Conservation (phyloP, 2,113 vertebrate species). For the Aspiorhynchus laticeps region DNA sequence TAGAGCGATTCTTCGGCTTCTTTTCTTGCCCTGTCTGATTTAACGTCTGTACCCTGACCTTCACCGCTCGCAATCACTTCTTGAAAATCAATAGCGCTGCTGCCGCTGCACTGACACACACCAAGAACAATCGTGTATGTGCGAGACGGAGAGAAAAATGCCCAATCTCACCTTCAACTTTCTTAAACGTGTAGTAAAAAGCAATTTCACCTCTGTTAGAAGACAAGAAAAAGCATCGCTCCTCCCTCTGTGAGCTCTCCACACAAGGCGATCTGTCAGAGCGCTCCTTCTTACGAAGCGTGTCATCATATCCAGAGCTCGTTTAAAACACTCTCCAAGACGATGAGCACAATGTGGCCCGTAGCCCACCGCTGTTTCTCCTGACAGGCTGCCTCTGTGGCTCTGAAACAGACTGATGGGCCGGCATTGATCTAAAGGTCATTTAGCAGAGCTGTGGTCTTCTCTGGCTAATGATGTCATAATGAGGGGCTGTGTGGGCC, state of each 20-base stretch:
- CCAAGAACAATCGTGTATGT: constrained; percentile 16
- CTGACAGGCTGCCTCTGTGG: neutral
- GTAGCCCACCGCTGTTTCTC: neutral
- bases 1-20: constrained; percentile 12
- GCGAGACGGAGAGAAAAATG: constrained; percentile 23
- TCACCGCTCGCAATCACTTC: constrained; percentile 35
- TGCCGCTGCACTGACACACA: constrained; percentile 7
- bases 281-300: neutral
- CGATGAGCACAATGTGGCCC: constrained; percentile 9
- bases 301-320: constrained; percentile 11
- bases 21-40: constrained; percentile 31
- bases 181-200: constrained; percentile 36
- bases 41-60: constrained; percentile 36
- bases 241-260: neutral
- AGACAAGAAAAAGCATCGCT: constrained; percentile 27
- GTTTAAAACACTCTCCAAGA: neutral
- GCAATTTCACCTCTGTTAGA: constrained; percentile 36
- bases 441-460: constrained; percentile 25
- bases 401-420: constrained; percentile 22
- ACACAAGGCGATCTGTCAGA: constrained; percentile 19
- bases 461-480: constrained; percentile 41
- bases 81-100: constrained; percentile 38
- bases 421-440: constrained; percentile 45
- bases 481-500: constrained; percentile 21
- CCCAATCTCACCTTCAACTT: constrained; percentile 44